These are phyloP conservation scores for Manacus vitellinus DNA, from an alignment of 2,113 vertebrate species.

Conservation along the genomic window DNA sequence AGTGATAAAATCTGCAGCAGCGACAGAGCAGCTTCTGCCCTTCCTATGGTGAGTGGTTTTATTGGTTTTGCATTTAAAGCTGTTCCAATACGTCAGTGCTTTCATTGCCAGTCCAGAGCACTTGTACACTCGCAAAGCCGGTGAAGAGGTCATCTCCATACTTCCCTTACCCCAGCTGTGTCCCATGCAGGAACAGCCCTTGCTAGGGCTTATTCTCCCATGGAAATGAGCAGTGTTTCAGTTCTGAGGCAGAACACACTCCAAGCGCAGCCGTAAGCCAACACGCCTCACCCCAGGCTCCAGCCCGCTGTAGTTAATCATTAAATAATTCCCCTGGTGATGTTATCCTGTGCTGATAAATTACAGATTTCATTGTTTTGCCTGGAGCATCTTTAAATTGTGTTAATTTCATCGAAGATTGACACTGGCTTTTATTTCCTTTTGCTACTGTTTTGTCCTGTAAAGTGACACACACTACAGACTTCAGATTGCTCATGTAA, in stretches of 20 bases:
- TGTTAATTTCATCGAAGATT: constrained; percentile 73
- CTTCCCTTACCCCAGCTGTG: fast-evolving
- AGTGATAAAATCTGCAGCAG: constrained; percentile 28
- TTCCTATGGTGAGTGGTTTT: not conserved
- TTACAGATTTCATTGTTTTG: constrained; percentile 71
- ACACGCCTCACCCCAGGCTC: not conserved
- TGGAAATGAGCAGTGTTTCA: not conserved
- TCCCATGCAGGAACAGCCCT: not conserved
- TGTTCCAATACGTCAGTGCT: not conserved
- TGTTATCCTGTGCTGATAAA: constrained; percentile 67
- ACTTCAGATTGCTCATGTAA: constrained; percentile 61
- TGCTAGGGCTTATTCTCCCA: not conserved
- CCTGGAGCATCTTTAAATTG: constrained; percentile 67
- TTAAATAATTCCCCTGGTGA: constrained; percentile 69
- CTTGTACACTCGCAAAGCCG: not conserved
- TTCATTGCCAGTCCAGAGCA: not conserved
- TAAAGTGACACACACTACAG: constrained; percentile 2
- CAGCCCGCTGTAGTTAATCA: constrained; percentile 58
- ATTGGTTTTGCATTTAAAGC: constrained; percentile 27
- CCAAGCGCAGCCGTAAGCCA: not conserved
- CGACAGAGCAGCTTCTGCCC: not conserved
- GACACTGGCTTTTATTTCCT: constrained; percentile 65
- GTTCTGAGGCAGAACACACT: not conserved
- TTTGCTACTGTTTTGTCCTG: constrained; percentile 50
- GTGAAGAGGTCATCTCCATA: not conserved